Evolutionary conservation across 2,797 vertebrate species (phyloP).

Genomic region (Arctocebus calabarensis): DNA sequence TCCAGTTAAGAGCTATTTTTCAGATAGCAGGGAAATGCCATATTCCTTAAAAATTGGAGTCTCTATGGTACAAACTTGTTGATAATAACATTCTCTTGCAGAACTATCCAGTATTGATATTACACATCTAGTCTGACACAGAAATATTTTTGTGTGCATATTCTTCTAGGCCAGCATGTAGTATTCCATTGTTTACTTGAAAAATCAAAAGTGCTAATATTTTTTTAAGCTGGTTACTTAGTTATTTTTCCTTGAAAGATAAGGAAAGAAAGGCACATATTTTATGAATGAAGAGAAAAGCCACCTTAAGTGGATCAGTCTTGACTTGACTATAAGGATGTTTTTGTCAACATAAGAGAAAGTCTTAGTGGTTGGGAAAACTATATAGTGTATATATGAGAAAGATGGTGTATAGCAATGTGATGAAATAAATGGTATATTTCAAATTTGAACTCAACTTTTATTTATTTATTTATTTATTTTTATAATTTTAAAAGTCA

Average conservation of each 20-base stretch:
- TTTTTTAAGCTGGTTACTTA: conserved; percentile 10
- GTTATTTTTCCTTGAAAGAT: background rate
- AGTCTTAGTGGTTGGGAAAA: background rate
- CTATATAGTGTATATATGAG: background rate
- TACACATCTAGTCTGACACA: background rate
- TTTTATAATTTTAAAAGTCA: background rate
- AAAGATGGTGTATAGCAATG: background rate
- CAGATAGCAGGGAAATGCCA: background rate
- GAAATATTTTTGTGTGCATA: background rate
- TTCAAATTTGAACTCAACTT: background rate
- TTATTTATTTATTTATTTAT: no score
- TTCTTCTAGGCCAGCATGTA: background rate
- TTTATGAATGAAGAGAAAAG: background rate
- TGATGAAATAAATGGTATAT: background rate
- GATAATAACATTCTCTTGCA: background rate
- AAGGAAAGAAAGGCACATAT: background rate
- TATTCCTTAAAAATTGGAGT: background rate
- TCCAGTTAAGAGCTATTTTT: background rate
- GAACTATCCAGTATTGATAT: background rate
- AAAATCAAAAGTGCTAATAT: background rate
- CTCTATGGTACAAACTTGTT: background rate
- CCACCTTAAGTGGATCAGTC: background rate
- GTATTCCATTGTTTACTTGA: conserved; percentile 8
- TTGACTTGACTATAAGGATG: background rate
- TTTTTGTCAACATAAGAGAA: background rate